Conservation (phyloP, 2,113 vertebrate genomes). For the Ameiurus melas region DNA sequence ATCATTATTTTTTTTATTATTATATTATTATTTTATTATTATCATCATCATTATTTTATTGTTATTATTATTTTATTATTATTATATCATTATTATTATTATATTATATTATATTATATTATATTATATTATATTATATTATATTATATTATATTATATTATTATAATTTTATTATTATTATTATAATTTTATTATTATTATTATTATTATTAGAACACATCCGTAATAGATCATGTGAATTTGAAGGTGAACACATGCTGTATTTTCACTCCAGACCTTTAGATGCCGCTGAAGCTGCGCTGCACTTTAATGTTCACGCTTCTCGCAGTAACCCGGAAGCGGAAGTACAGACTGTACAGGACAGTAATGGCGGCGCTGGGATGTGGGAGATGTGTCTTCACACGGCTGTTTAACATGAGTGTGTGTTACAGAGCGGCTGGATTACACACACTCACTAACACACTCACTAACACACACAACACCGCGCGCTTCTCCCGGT, state of each 20-base stretch:
- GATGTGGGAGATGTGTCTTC: not conserved
- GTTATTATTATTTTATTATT: no score
- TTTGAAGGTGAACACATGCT: not conserved
- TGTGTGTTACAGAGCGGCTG: not conserved
- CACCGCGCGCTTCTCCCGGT: not conserved
- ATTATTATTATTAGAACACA: no score
- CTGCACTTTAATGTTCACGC: not conserved
- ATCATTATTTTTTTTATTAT: no score
- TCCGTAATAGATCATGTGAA: no score
- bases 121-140: no score
- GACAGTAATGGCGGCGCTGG: not conserved
- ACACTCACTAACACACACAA: not conserved
- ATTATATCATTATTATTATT: no score
- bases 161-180: no score
- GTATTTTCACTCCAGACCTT: not conserved
- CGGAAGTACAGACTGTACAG: not conserved
- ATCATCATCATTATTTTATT: no score
- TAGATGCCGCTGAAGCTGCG: not conserved
- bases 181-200: no score
- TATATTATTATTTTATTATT: no score
- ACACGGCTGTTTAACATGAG: not conserved
- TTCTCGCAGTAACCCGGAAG: not conserved
- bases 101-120: no score
- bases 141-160: no score
- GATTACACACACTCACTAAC: not conserved